A percentile compares a stretch with the other conserved stretches of the same genome.
phyloP scores from a whole-genome alignment of 2,888 invertebrate genomes.

The Drosophila infuscata region DNA sequence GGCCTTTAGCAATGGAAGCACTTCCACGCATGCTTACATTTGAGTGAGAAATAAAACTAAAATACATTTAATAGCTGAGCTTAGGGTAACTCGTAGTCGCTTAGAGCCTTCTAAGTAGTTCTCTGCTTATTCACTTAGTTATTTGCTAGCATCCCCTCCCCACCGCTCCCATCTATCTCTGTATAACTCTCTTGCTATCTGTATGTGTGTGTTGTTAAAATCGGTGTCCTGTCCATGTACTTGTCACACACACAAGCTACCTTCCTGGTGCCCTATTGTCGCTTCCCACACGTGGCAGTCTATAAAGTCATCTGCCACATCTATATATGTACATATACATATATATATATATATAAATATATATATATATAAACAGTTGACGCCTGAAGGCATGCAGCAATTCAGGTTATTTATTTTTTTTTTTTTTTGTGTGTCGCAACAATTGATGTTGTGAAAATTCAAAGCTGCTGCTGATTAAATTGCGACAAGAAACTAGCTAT shows the following conservation, averaged over 20 bases:
- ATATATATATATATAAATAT: constrained; percentile 5
- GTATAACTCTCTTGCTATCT: neutral
- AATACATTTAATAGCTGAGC: neutral
- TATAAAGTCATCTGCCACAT: constrained; percentile 6
- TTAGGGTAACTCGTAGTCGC: neutral
- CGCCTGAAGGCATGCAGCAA: constrained; percentile 38
- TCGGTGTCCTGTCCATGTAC: constrained; percentile 57
- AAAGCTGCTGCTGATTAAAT: constrained; percentile 30
- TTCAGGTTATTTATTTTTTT: constrained; percentile 10
- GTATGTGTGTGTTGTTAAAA: constrained; percentile 36
- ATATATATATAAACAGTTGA: neutral
- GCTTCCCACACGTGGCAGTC: constrained; percentile 25
- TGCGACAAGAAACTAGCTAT: constrained; percentile 32
- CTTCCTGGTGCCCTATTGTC: constrained; percentile 37
- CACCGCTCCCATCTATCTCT: neutral
- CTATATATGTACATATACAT: constrained; percentile 3
- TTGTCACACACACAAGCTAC: constrained; percentile 42
- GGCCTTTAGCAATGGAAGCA: too few species aligned
- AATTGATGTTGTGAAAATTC: constrained; percentile 23
- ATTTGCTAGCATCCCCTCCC: constrained; percentile 11
- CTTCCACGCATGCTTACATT: neutral
- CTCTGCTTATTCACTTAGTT: neutral
- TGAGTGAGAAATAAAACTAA: neutral
- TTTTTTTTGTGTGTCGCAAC: constrained; percentile 12
- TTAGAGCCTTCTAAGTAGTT: neutral